Evolutionary conservation across 2,888 invertebrate genomes (phyloP).

Genomic region (Noctua janthina): DNA sequence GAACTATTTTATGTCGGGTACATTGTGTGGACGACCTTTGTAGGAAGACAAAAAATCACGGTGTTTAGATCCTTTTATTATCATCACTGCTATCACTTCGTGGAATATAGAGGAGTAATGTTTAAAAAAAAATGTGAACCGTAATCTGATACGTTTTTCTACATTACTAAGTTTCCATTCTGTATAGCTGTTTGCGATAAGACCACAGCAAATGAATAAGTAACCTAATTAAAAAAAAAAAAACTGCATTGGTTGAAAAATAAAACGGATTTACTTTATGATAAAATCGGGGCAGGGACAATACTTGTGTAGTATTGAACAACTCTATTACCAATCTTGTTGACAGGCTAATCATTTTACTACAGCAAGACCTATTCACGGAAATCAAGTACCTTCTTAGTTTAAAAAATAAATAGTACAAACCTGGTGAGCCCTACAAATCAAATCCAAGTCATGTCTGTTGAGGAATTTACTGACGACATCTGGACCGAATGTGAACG

Average conservation of each 20-base stretch:
- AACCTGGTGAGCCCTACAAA: conserved; percentile 99
- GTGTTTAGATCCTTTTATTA: background rate
- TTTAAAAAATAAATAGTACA: conserved; percentile 22
- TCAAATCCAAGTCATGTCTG: conserved; percentile 98
- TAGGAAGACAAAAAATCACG: too few species aligned
- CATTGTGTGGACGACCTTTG: too few species aligned
- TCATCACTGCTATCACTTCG: conserved; percentile 1
- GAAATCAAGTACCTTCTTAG: background rate
- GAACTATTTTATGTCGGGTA: too few species aligned
- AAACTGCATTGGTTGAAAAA: background rate
- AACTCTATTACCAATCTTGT: background rate
- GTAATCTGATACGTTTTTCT: background rate
- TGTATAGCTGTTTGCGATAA: background rate
- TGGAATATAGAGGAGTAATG: background rate
- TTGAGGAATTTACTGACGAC: conserved; percentile 99
- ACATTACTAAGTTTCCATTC: background rate
- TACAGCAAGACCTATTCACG: background rate
- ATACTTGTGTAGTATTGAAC: background rate
- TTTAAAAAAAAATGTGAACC: background rate
- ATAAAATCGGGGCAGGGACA: background rate
- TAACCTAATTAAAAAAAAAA: background rate
- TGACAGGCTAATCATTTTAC: background rate
- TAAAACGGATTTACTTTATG: background rate
- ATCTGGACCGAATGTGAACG: conserved; percentile 99
- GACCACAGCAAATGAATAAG: background rate